phyloP scores from a whole-genome alignment of 2,797 vertebrate genomes.

The Erethizon dorsatum region DNA sequence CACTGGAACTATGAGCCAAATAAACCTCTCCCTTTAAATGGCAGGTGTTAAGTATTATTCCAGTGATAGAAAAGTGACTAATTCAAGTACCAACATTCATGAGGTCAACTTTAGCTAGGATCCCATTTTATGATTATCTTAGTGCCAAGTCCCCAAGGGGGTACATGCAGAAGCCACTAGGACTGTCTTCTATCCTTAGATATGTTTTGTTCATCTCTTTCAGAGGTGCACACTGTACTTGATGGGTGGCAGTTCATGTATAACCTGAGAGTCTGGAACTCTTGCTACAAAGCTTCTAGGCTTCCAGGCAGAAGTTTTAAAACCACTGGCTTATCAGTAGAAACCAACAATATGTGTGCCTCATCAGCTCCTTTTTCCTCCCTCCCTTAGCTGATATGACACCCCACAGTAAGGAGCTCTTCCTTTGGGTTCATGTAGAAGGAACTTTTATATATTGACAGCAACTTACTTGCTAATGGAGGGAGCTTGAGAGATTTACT shows the following conservation, averaged over 20 bases:
- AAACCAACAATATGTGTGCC: neutral
- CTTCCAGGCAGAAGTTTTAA: neutral
- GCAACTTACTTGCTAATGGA: neutral
- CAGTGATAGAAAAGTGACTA: neutral
- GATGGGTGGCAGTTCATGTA: neutral
- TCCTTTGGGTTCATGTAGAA: conserved; percentile 3
- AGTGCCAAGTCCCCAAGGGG: neutral
- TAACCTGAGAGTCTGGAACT: neutral
- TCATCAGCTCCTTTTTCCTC: neutral
- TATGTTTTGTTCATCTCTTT: neutral
- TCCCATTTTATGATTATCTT: neutral
- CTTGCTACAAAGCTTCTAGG: neutral
- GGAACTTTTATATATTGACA: neutral
- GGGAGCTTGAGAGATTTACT: conserved; percentile 68
- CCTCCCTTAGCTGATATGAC: neutral
- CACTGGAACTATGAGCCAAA: neutral
- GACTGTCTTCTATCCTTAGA: neutral
- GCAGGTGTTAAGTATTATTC: neutral
- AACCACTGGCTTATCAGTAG: neutral
- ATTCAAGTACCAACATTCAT: neutral
- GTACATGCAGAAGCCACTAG: neutral
- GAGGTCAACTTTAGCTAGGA: neutral
- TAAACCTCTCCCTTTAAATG: neutral
- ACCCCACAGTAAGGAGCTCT: neutral
- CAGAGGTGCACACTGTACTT: neutral